phyloP scores from a whole-genome alignment of 1,140 invertebrate genomes.

The Penaeus japonicus region DNA sequence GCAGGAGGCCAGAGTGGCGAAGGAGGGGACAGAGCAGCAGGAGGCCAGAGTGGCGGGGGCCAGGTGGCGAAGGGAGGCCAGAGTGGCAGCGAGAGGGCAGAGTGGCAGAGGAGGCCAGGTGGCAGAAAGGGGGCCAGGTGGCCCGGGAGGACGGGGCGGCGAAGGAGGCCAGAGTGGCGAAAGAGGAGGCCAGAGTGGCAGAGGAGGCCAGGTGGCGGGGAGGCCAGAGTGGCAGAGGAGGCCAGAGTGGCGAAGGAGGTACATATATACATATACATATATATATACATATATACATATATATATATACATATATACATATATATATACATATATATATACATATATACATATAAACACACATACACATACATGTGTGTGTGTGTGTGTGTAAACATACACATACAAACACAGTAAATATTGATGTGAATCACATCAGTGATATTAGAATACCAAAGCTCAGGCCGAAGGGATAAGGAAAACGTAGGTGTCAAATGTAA shows the following conservation, averaged over 20 bases:
- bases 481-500: too few relatives aligned
- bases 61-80: background rate
- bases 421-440: too few relatives aligned
- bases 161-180: background rate
- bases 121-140: background rate
- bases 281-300: conserved; percentile 19
- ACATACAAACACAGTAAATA: background rate
- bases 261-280: conserved; percentile 17
- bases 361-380: background rate
- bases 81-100: background rate
- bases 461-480: too few relatives aligned
- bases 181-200: background rate
- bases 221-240: background rate
- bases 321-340: background rate
- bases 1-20: background rate
- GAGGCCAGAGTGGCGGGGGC: background rate
- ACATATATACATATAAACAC: background rate
- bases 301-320: conserved; percentile 15
- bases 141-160: background rate
- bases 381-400: background rate
- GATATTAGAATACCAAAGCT: too few relatives aligned
- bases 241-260: background rate
- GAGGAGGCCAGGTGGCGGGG: background rate
- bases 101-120: background rate
- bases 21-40: background rate